These are phyloP conservation scores for Falco biarmicus DNA, from an alignment of 2,797 vertebrate genomes.

Conservation along the genomic window DNA sequence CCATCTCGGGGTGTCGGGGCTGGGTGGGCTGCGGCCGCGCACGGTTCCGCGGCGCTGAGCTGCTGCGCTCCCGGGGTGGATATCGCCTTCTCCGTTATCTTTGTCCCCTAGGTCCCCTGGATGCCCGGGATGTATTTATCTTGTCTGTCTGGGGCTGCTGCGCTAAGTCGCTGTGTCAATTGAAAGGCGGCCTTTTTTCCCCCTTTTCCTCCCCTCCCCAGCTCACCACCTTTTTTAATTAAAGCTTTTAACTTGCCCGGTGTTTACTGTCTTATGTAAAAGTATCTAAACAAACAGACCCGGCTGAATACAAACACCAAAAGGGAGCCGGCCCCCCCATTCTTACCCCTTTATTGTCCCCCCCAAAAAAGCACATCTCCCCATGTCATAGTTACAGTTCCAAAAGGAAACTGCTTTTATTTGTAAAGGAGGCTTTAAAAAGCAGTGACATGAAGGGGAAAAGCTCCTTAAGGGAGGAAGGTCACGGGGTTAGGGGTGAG, in stretches of 20 bases:
- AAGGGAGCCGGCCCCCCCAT: slow-evolving; percentile 10
- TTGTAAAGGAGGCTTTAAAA: slow-evolving; percentile 72
- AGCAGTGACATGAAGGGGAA: slow-evolving; percentile 67
- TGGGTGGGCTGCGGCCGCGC: not conserved
- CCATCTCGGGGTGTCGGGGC: not conserved
- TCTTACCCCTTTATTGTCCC: slow-evolving; percentile 44
- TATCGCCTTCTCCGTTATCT: not conserved
- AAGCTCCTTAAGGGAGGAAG: slow-evolving; percentile 72
- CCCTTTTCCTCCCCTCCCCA: not conserved
- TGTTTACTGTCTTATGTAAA: slow-evolving; percentile 33
- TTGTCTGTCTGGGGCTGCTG: slow-evolving; percentile 19
- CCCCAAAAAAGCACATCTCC: slow-evolving; percentile 3
- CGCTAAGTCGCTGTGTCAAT: not conserved
- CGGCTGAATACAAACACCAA: slow-evolving; percentile 13
- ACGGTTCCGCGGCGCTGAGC: not conserved
- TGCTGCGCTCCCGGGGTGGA: not conserved
- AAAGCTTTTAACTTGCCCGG: slow-evolving; percentile 19
- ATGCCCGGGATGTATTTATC: slow-evolving; percentile 8
- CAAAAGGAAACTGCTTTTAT: slow-evolving; percentile 69
- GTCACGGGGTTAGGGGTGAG: slow-evolving; percentile 76
- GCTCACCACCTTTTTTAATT: slow-evolving; percentile 54
- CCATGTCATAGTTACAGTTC: slow-evolving; percentile 49
- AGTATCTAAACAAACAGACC: slow-evolving; percentile 67
- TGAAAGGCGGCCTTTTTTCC: not conserved
- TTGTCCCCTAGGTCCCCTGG: not conserved